Evolutionary conservation across 1,140 invertebrate species (phyloP).

Genomic region (Popillia japonica): DNA sequence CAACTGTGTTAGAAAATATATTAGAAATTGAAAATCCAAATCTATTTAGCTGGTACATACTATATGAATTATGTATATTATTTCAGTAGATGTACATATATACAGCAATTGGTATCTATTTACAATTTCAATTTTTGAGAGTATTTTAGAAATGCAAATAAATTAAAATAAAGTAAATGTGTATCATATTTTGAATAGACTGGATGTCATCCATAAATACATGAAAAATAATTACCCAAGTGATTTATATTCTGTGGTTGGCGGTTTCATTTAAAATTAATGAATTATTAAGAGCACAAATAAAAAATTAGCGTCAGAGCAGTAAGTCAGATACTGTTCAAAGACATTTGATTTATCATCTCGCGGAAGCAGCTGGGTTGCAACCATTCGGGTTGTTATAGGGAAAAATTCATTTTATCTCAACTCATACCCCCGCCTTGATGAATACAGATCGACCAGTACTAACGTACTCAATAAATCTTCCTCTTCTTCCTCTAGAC

Average conservation of each 20-base stretch:
- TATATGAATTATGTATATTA: no score
- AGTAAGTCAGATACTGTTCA: conserved; percentile 25
- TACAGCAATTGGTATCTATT: no score
- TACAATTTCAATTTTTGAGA: neutral
- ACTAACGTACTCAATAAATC: conserved; percentile 30
- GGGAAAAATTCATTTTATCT: conserved; percentile 31
- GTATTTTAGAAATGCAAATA: neutral
- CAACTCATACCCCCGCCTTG: neutral
- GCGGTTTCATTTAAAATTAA: conserved; percentile 34
- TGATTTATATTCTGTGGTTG: conserved; percentile 34
- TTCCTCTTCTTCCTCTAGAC: conserved; percentile 9
- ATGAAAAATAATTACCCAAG: conserved; percentile 27
- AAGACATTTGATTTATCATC: conserved; percentile 35
- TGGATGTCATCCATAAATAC: conserved; percentile 18
- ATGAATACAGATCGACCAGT: conserved; percentile 28
- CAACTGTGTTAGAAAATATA: no score
- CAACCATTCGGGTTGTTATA: neutral
- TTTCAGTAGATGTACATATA: no score
- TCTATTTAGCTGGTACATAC: no score
- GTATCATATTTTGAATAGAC: neutral
- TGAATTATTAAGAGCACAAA: conserved; percentile 32
- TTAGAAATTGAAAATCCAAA: no score
- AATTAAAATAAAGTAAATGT: neutral
- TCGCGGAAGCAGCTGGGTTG: neutral
- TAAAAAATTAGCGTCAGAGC: conserved; percentile 30